Percentiles rank a stretch among this genome's conserved stretches.
These are phyloP conservation scores for Coregonus sp. DNA, from an alignment of 2,797 vertebrate genomes.

Conservation along the genomic window DNA sequence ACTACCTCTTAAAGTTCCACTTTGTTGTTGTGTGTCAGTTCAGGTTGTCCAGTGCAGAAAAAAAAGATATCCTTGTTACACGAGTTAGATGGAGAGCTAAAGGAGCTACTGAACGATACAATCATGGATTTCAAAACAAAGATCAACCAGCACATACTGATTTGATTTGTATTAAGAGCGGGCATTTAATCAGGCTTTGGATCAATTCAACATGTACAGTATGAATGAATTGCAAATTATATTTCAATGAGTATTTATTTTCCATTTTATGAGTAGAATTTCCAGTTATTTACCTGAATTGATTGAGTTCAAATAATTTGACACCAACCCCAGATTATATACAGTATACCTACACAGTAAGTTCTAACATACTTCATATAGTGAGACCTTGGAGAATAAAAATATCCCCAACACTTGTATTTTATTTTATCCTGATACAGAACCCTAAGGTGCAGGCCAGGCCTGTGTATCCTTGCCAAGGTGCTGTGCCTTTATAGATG, in stretches of 20 bases:
- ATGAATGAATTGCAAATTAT: too few relatives aligned
- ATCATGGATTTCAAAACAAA: slow-evolving; percentile 45
- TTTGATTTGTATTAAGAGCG: background rate
- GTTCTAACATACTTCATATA: background rate
- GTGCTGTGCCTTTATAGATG: slow-evolving; percentile 62
- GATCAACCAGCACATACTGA: slow-evolving; percentile 30
- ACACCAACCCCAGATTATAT: background rate
- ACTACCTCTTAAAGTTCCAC: slow-evolving; percentile 19
- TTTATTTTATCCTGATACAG: slow-evolving; percentile 45
- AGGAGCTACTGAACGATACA: slow-evolving; percentile 30
- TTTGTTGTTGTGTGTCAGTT: slow-evolving; percentile 19
- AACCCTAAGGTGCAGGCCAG: slow-evolving; percentile 35
- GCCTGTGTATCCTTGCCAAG: slow-evolving; percentile 57
- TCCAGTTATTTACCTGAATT: background rate
- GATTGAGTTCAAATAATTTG: background rate
- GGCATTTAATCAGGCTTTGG: background rate
- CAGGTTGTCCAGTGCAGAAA: slow-evolving; percentile 21
- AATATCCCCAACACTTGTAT: background rate
- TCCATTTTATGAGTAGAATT: background rate
- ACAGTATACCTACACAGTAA: background rate
- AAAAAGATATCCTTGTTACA: slow-evolving; percentile 7
- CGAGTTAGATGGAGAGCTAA: slow-evolving; percentile 27
- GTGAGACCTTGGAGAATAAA: background rate
- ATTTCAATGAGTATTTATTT: too few relatives aligned
- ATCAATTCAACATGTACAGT: too few relatives aligned